Evolutionary conservation across 2,113 vertebrate genomes (phyloP).

Genomic region (Lepus europaeus): DNA sequence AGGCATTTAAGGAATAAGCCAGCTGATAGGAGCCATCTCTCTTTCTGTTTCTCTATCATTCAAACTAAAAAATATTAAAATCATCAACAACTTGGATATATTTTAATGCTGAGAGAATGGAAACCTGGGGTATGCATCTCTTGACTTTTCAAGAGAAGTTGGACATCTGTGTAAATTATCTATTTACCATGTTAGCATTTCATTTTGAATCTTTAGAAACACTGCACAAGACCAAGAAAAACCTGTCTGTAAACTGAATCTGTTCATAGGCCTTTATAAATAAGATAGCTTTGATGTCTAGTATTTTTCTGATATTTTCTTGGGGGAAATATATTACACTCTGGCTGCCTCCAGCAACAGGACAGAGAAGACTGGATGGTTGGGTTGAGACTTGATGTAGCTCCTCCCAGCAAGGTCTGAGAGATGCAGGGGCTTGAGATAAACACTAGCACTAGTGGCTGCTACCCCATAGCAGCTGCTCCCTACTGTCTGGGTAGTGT

Average conservation of each 20-base stretch:
- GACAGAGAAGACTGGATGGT: background rate
- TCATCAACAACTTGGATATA: background rate
- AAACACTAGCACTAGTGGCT: background rate
- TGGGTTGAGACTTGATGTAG: background rate
- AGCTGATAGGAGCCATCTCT: no score
- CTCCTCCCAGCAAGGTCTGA: background rate
- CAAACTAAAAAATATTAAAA: no score
- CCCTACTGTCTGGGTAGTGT: background rate
- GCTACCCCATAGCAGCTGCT: background rate
- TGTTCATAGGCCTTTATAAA: background rate
- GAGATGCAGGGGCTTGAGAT: background rate
- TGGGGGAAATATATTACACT: background rate
- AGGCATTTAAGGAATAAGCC: no score
- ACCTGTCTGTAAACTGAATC: background rate
- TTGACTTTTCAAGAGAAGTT: conserved; percentile 14
- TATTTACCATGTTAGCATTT: conserved; percentile 45
- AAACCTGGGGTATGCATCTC: background rate
- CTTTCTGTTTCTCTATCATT: no score
- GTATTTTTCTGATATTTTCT: background rate
- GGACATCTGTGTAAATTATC: background rate
- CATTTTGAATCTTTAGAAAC: conserved; percentile 26
- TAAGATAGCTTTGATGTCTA: background rate
- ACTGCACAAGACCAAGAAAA: conserved; percentile 13
- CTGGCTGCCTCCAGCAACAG: background rate
- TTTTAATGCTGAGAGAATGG: background rate